Evolutionary conservation across 2,797 vertebrate species (phyloP).

Genomic region (Hippopotamyrus pictus): DNA sequence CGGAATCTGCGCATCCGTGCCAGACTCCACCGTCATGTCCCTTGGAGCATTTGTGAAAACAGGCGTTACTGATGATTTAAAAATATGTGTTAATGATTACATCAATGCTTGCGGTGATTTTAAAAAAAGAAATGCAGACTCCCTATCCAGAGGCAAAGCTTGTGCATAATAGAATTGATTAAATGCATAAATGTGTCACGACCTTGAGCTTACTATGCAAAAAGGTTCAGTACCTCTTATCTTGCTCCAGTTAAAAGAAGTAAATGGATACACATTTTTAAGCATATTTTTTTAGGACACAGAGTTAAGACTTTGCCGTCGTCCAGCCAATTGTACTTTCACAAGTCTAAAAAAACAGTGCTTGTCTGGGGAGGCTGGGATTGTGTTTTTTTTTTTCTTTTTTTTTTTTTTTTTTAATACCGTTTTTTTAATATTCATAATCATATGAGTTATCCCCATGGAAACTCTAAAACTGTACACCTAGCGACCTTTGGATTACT

Average conservation of each 20-base stretch:
- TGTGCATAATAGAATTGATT: background rate
- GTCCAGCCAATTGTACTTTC: background rate
- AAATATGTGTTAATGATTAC: conserved; percentile 62
- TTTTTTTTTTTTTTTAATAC: background rate
- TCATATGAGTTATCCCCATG: conserved; percentile 16
- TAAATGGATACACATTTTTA: background rate
- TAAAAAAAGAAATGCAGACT: conserved; percentile 25
- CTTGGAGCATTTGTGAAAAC: conserved; percentile 89
- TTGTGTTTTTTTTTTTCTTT: background rate
- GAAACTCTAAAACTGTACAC: conserved; percentile 26
- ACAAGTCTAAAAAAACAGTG: background rate
- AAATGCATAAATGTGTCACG: background rate
- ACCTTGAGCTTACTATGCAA: background rate
- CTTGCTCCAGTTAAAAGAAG: conserved; percentile 1
- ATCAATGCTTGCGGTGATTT: conserved; percentile 25
- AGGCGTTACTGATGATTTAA: conserved; percentile 83
- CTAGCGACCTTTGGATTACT: conserved; percentile 16
- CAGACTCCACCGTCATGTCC: conserved; percentile 89
- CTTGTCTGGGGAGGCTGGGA: conserved; percentile 7
- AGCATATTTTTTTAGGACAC: background rate
- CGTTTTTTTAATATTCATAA: background rate
- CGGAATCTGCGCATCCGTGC: conserved; percentile 84
- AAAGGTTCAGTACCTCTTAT: background rate
- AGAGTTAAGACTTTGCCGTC: background rate
- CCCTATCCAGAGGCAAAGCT: background rate